A percentile compares a stretch with the other conserved stretches of the same genome.
Conservation (phyloP, 1,140 invertebrate species). For the Charaxes varanes region DNA sequence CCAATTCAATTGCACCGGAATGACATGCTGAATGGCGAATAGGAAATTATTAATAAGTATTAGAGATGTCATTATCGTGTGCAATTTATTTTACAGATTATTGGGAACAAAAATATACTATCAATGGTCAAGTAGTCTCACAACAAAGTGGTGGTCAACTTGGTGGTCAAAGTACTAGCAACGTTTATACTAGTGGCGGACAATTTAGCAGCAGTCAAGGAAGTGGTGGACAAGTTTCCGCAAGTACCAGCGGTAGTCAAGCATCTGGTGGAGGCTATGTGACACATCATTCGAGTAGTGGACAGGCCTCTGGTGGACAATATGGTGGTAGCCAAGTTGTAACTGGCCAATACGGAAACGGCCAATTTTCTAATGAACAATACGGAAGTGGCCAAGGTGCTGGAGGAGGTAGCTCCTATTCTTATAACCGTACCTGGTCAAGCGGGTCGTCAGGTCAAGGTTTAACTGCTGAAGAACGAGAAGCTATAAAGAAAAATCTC, state of each 20-base stretch:
- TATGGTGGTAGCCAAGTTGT: conserved; percentile 12
- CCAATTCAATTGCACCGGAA: too few species aligned
- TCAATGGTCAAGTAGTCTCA: conserved; percentile 17
- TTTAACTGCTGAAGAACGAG: conserved; percentile 41
- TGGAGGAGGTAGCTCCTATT: conserved; percentile 20
- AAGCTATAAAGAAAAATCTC: conserved; percentile 39
- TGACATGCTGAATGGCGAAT: too few species aligned
- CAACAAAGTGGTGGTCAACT: conserved; percentile 20
- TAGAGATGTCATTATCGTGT: background rate
- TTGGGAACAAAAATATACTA: conserved; percentile 40
- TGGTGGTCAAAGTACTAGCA: conserved; percentile 6
- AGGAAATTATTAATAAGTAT: background rate
- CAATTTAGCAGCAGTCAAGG: conserved; percentile 13
- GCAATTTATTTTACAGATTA: conserved; percentile 37
- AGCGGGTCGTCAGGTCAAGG: conserved; percentile 29
- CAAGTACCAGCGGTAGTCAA: conserved; percentile 11
- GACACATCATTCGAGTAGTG: too few species aligned
- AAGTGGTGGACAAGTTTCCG: conserved; percentile 15
- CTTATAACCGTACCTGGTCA: conserved; percentile 41
- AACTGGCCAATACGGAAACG: conserved; percentile 16
- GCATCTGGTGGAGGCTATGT: conserved; percentile 7
- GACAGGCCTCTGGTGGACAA: conserved; percentile 15
- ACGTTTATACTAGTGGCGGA: conserved; percentile 6
- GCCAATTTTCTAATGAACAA: conserved; percentile 19
- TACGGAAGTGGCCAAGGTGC: conserved; percentile 15